Evolutionary conservation across 2,888 invertebrate species (phyloP).

Genomic region (Chydorus sphaericus): DNA sequence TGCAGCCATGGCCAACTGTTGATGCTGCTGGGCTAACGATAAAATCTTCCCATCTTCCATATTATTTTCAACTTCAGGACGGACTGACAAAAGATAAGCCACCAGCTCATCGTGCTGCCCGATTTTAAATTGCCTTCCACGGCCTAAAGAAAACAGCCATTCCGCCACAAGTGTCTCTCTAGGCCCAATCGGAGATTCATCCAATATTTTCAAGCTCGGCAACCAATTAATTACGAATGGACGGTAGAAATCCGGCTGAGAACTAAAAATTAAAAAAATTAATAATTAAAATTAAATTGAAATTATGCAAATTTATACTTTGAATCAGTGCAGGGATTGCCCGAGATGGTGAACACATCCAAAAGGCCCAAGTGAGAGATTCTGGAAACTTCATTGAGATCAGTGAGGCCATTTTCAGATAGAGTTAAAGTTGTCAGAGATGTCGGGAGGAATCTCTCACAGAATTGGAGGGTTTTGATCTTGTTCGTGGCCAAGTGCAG

Average conservation of each 20-base stretch:
- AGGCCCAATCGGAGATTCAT: conserved; percentile 75
- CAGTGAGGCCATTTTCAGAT: conserved; percentile 66
- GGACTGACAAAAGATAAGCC: conserved; percentile 46
- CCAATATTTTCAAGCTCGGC: conserved; percentile 68
- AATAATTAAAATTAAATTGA: neutral
- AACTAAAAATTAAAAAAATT: neutral
- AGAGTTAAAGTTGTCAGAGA: conserved; percentile 59
- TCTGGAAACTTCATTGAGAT: conserved; percentile 72
- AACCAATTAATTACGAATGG: conserved; percentile 91
- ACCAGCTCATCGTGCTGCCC: conserved; percentile 70
- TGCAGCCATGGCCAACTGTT: conserved; percentile 18
- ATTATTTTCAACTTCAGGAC: neutral
- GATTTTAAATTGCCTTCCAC: conserved; percentile 69
- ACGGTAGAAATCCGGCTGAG: conserved; percentile 64
- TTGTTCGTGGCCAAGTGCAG: conserved; percentile 73
- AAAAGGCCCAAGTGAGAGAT: conserved; percentile 58
- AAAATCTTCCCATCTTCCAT: conserved; percentile 26
- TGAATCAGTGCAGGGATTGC: conserved; percentile 84
- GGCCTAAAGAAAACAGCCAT: conserved; percentile 89
- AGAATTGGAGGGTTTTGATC: conserved; percentile 61
- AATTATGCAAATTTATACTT: neutral
- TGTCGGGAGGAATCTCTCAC: conserved; percentile 64
- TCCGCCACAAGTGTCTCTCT: conserved; percentile 87
- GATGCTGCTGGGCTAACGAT: conserved; percentile 29
- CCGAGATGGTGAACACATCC: conserved; percentile 66